phyloP scores from a whole-genome alignment of 1,140 invertebrate genomes.

The Nasonia giraulti region DNA sequence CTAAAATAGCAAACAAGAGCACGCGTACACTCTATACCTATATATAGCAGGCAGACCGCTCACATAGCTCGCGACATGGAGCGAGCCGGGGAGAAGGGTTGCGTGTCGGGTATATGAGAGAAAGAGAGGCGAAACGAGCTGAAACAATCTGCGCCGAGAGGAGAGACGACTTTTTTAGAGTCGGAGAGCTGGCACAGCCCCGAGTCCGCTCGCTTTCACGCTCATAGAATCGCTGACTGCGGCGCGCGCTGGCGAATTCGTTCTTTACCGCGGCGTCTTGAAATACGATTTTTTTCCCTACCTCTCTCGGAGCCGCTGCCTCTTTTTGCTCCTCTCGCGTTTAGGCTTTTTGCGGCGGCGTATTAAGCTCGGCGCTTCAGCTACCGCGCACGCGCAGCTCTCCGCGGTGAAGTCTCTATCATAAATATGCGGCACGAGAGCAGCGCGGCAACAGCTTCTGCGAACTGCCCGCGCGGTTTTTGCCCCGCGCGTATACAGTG shows the following conservation, averaged over 20 bases:
- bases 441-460: not conserved
- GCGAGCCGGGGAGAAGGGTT: not conserved
- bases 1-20: not conserved
- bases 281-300: slow-evolving; percentile 11
- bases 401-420: slow-evolving; percentile 36
- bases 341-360: slow-evolving; percentile 35
- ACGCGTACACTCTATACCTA: not conserved
- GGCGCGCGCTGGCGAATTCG: slow-evolving; percentile 12
- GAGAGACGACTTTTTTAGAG: slow-evolving; percentile 41
- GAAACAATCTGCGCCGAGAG: slow-evolving; percentile 24
- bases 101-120: slow-evolving; percentile 21
- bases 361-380: slow-evolving; percentile 37
- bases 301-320: not conserved
- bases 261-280: slow-evolving; percentile 18
- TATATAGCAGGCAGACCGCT: too few relatives aligned
- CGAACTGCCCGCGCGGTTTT: not conserved
- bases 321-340: slow-evolving; percentile 13
- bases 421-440: slow-evolving; percentile 25
- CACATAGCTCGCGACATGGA: not conserved
- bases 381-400: slow-evolving; percentile 24
- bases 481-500: not conserved
- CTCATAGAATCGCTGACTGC: slow-evolving; percentile 41
- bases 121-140: slow-evolving; percentile 4
- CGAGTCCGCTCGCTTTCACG: slow-evolving; percentile 32
- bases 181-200: not conserved